Evolutionary conservation across 2,113 vertebrate species (phyloP), one percentile per base, ranked within the genome.

Genomic region (Carettochelys insculpta): DNA sequence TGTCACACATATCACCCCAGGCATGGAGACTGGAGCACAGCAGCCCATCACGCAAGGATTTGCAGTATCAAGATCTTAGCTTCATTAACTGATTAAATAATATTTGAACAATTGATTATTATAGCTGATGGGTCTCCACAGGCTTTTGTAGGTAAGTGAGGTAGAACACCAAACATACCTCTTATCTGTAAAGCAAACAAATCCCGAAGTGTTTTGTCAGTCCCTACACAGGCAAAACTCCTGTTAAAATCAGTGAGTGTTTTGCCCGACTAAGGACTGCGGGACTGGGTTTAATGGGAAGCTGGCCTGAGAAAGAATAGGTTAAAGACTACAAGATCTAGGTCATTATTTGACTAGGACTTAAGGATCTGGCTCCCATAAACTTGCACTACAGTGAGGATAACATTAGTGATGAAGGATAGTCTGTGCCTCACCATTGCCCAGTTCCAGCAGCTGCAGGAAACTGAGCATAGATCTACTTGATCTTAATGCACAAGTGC

Each of bases 201-300:
- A 82, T 86, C 13, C 20, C 77, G 58, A 50, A 22, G 80, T 86
- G 27, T 12, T 92, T 34, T 85, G 43, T 56, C 58, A 77, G 45
- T 82, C 65, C 12, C 56, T 76, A 83, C 5, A 38, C 25, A 89
- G 82, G 86, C 12, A 88, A 75, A 52, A 86, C 27, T 80, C 80
- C 75, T 29, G 31, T 82, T 52, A 85, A 29, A 85, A 82, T 77
- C 77, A 87, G 56, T 54, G 80, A 34, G 82, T n/a, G 47, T 16
- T 41, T 82, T 34, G 34, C 8, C 77, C 34, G 1, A 58, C 85
- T 10, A 78, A 27, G 4, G 80, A 38, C 38, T 47, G 83, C 48
- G 47, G 82, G 27, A 73, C 2, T 83, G 38, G 73, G 31, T 29
- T 83, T 75, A 71, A 89, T 5, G 27, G 13, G 3, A 0, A 0